Evolutionary conservation across 2,888 invertebrate genomes (phyloP).

Genomic region (Pasiphila rectangulata): DNA sequence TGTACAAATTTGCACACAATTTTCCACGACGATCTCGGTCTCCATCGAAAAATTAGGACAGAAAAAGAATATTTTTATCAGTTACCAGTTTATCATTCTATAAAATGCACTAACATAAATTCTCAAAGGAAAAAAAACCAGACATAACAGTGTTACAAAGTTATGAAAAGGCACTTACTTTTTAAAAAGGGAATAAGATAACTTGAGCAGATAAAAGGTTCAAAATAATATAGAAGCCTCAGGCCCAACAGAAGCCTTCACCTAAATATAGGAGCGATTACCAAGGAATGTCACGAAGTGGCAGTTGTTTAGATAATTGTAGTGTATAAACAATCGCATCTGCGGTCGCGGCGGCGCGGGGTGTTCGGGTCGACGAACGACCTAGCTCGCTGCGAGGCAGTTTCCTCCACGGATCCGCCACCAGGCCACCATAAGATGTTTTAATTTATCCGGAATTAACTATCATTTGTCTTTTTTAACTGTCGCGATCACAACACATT

Average conservation of each 20-base stretch:
- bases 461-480: not conserved
- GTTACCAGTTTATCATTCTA: not conserved
- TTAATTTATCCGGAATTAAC: conserved; percentile 14
- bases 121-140: not conserved
- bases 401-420: conserved; percentile 45
- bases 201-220: not conserved
- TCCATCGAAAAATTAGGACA: too few species aligned
- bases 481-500: too few species aligned
- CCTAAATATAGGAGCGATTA: conserved; percentile 72
- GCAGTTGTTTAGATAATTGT: conserved; percentile 72
- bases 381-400: conserved; percentile 65
- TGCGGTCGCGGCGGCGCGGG: conserved; percentile 46
- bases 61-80: too few species aligned
- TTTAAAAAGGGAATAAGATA: not conserved
- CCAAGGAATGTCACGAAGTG: conserved; percentile 77
- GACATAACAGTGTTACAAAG: not conserved
- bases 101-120: not conserved
- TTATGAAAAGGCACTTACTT: not conserved
- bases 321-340: conserved; percentile 70
- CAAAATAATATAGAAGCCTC: conserved; percentile 25
- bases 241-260: conserved; percentile 65
- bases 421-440: conserved; percentile 31
- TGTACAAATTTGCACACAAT: too few species aligned
- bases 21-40: too few species aligned
- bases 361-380: conserved; percentile 72